Base-by-base conservation (phyloP, 2,113 vertebrate genomes). In the Argyrosomus japonicus region DNA sequence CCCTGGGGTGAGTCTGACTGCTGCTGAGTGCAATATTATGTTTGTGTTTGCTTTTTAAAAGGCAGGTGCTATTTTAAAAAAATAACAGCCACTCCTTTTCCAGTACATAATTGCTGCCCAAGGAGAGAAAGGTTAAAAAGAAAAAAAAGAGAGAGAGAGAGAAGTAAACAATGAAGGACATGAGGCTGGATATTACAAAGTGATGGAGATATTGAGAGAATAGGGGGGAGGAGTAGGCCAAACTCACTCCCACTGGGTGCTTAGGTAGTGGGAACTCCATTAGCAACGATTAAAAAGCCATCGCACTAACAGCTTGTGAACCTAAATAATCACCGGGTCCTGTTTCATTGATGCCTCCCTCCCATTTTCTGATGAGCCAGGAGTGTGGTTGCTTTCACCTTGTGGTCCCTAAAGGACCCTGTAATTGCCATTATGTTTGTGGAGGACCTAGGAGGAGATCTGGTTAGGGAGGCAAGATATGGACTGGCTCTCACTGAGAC, bases 211-310 rank as follows among this genome's bases (percentile, higher is more conserved):
- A 74, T 48, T 73, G 58, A 72, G 21, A 68, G 73, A 82, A 56
- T 15, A 43, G n/a, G 17, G 29, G 58, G 68, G 48, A 62, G 77
- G 69, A 70, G 19, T 54, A 50, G 43, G 51, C 76, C 74, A 81
- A 65, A 87, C 60, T 73, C 54, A 7, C 60, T 88, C 89, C 91
- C 89, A 83, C 54, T 48, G 83, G 87, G 84, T 83, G 68, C 86
- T 84, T 75, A 81, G 68, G 87, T 78, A 72, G 85, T 25, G 23
- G 67, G 71, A 90, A 90, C 77, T 84, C 81, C 86, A 94, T 92
- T 91, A 93, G 90, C 75, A 85, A 79, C 72, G 19, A 93, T 93
- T 94, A 93, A 92, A 93, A 90, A 91, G 87, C 87, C 82, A 91
- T 93, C 76, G 9, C 68, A 68, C 67, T 84, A 93, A 90, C 89